These are phyloP conservation scores for Proterorhinus semilunaris DNA, from an alignment of 2,113 vertebrate genomes.

Conservation along the genomic window DNA sequence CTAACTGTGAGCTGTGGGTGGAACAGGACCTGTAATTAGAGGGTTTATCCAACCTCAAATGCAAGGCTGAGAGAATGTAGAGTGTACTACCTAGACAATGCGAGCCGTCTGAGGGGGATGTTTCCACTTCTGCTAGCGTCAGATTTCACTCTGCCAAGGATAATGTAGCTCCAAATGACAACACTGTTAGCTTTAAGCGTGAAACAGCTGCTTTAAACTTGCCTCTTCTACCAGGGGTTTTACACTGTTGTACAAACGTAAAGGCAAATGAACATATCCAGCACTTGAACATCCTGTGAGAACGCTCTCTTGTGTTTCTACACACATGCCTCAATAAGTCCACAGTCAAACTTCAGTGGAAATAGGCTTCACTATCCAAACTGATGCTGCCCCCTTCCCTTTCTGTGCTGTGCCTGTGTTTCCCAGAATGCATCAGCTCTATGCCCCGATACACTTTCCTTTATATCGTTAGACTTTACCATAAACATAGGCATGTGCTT, in stretches of 20 bases:
- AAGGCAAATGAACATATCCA: slow-evolving; percentile 70
- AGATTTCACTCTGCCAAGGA: slow-evolving; percentile 49
- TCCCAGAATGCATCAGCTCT: slow-evolving; percentile 33
- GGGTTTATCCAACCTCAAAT: slow-evolving; percentile 38
- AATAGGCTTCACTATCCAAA: slow-evolving; percentile 67
- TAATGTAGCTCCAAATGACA: slow-evolving; percentile 39
- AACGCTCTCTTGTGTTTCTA: slow-evolving; percentile 65
- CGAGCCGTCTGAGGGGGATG: slow-evolving; percentile 37
- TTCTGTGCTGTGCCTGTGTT: slow-evolving; percentile 52
- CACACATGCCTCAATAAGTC: slow-evolving; percentile 71
- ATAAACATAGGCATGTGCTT: slow-evolving; percentile 8
- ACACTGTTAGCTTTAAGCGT: slow-evolving; percentile 25
- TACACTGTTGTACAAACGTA: slow-evolving; percentile 55
- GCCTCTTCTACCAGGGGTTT: slow-evolving; percentile 54
- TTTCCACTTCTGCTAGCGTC: slow-evolving; percentile 42
- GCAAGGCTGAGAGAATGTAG: slow-evolving; percentile 24
- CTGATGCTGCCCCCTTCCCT: slow-evolving; percentile 37
- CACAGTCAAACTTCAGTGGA: slow-evolving; percentile 62
- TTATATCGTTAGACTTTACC: slow-evolving; percentile 1
- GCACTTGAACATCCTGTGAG: slow-evolving; percentile 57
- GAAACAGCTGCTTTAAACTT: slow-evolving; percentile 79
- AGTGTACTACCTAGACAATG: slow-evolving; percentile 38
- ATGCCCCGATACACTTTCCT: slow-evolving; percentile 24
- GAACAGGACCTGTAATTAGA: slow-evolving; percentile 49
- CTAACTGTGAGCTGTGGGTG: slow-evolving; percentile 38